phyloP scores from a whole-genome alignment of 2,797 vertebrate species.

The Alosa sapidissima region DNA sequence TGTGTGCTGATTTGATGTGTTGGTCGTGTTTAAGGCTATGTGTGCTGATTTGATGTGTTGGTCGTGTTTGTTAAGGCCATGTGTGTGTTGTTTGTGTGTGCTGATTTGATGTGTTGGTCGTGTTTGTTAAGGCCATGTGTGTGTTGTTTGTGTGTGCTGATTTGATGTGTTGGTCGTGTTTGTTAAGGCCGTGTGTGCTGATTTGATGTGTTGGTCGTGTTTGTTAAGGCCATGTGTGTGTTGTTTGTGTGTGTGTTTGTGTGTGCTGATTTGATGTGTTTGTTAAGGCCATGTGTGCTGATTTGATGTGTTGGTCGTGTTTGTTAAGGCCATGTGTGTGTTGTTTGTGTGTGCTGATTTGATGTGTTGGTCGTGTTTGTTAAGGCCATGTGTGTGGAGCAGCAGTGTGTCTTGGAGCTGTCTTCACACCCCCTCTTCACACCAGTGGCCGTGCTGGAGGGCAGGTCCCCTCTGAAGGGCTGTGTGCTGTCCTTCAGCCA shows the following conservation, averaged over 20 bases:
- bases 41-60: no score
- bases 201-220: no score
- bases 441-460: conserved; percentile 83
- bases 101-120: not conserved
- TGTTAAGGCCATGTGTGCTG: no score
- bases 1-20: no score
- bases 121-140: conserved; percentile 78
- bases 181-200: not conserved
- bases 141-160: conserved; percentile 61
- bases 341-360: no score
- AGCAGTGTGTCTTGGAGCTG: conserved; percentile 79
- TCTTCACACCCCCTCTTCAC: conserved; percentile 86
- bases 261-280: no score
- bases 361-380: no score
- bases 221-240: no score
- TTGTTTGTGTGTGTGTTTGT: not conserved
- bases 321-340: conserved; percentile 81
- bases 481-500: conserved; percentile 96
- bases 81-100: conserved; percentile 78
- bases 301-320: conserved; percentile 21
- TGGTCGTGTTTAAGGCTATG: no score
- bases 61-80: no score
- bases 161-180: not conserved
- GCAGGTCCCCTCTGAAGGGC: conserved; percentile 76
- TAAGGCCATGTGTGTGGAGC: conserved; percentile 89